These are phyloP conservation scores for Sinohyriopsis cumingii DNA, from an alignment of 2,888 invertebrate species.

Conservation along the genomic window DNA sequence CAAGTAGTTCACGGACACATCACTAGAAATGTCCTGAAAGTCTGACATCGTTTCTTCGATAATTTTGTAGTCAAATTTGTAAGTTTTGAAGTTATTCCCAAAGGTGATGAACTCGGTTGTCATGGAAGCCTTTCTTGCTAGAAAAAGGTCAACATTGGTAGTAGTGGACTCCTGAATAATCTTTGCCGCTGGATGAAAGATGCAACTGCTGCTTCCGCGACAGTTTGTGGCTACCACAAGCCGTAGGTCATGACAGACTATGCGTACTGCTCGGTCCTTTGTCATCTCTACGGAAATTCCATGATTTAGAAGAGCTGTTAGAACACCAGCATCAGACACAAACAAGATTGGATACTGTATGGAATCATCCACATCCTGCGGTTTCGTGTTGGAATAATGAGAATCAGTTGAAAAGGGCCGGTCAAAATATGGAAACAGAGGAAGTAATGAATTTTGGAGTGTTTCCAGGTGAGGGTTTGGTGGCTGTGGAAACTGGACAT, in stretches of 20 bases:
- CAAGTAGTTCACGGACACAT: conserved; percentile 66
- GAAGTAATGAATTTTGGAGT: no score
- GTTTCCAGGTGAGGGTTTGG: no score
- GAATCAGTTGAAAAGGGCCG: no score
- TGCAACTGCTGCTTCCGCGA: conserved; percentile 65
- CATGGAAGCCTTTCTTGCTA: conserved; percentile 57
- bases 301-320: conserved; percentile 69
- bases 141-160: conserved; percentile 67
- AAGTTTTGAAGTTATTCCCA: conserved; percentile 57
- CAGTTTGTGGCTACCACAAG: conserved; percentile 69
- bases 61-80: conserved; percentile 56
- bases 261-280: conserved; percentile 70
- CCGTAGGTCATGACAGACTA: conserved; percentile 69
- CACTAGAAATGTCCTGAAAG: conserved; percentile 67
- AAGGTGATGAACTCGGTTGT: conserved; percentile 56
- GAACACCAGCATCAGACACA: conserved; percentile 69
- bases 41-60: conserved; percentile 46
- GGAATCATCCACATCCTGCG: no score
- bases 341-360: conserved; percentile 67
- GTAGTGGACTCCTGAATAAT: conserved; percentile 70
- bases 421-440: no score
- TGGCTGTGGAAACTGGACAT: no score
- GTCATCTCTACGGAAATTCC: conserved; percentile 72
- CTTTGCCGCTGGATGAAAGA: conserved; percentile 70
- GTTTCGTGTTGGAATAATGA: no score